phyloP scores from a whole-genome alignment of 2,888 invertebrate genomes.

The Brachyptera risi region DNA sequence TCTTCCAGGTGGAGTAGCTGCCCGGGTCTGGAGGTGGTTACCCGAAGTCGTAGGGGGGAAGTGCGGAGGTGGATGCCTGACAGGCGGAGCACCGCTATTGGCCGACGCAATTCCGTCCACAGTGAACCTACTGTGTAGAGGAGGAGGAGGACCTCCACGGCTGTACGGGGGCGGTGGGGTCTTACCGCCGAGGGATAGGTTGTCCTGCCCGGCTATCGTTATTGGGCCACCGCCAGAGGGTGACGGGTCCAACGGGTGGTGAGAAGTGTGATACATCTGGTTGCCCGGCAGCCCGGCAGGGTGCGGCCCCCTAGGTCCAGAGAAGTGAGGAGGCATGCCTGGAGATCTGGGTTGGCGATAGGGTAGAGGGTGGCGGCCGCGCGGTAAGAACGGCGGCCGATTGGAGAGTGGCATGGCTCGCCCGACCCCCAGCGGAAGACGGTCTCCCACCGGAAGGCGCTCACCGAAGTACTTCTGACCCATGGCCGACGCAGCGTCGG shows the following conservation, averaged over 20 bases:
- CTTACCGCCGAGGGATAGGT: neutral
- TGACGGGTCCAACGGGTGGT: constrained; percentile 51
- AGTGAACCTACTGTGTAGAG: constrained; percentile 23
- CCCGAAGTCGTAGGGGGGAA: constrained; percentile 21
- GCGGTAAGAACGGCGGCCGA: constrained; percentile 21
- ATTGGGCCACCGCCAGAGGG: constrained; percentile 53
- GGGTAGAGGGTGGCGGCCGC: constrained; percentile 36
- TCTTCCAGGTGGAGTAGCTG: constrained; percentile 23
- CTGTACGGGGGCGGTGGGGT: constrained; percentile 40
- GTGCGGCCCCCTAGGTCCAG: constrained; percentile 17
- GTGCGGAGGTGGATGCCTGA: constrained; percentile 17
- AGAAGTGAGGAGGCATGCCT: constrained; percentile 31
- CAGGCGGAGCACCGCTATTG: neutral
- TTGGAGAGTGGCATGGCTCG: constrained; percentile 24
- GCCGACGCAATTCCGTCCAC: neutral
- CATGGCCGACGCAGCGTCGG: constrained; percentile 45
- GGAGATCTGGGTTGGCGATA: constrained; percentile 35
- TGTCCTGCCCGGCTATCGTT: constrained; percentile 39
- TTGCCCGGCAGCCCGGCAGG: neutral
- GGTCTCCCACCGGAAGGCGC: constrained; percentile 36
- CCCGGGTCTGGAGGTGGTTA: constrained; percentile 19
- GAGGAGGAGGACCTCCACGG: constrained; percentile 27
- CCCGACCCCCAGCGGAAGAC: constrained; percentile 38
- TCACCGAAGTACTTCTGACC: constrained; percentile 45
- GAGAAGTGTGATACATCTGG: constrained; percentile 47